Evolutionary conservation across 1,140 invertebrate species (phyloP).

Genomic region (Chironomus striatipennis): DNA sequence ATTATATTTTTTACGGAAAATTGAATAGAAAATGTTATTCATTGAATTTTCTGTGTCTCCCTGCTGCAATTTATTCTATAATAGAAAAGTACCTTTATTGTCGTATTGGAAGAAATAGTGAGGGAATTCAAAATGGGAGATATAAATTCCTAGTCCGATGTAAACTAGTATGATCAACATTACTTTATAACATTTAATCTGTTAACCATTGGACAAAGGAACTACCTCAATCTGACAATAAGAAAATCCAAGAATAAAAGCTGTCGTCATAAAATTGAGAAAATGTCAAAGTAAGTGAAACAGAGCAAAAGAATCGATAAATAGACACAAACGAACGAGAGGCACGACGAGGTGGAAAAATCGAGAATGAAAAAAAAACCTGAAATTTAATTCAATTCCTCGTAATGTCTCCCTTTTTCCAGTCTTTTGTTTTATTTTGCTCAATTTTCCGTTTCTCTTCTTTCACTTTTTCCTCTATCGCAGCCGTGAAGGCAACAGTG

Average conservation of each 20-base stretch:
- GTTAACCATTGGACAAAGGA: too few species aligned
- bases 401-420: neutral
- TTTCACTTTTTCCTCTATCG: neutral
- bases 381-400: neutral
- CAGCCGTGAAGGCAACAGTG: neutral
- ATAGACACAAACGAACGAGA: neutral
- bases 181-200: too few species aligned
- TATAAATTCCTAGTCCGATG: too few species aligned
- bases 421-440: neutral
- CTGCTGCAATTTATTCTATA: neutral
- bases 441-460: neutral
- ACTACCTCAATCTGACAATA: too few species aligned
- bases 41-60: neutral
- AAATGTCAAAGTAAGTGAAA: neutral
- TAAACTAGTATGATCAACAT: too few species aligned
- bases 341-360: neutral
- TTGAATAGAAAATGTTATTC: neutral
- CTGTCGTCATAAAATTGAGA: neutral
- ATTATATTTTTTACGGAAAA: too few species aligned
- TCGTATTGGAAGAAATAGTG: neutral
- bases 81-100: neutral
- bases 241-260: too few species aligned
- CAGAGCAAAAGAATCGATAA: neutral
- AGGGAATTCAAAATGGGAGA: neutral
- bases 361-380: neutral